phyloP scores from a whole-genome alignment of 64 coral and sea anemone genomes.

The Anthopleura sola region DNA sequence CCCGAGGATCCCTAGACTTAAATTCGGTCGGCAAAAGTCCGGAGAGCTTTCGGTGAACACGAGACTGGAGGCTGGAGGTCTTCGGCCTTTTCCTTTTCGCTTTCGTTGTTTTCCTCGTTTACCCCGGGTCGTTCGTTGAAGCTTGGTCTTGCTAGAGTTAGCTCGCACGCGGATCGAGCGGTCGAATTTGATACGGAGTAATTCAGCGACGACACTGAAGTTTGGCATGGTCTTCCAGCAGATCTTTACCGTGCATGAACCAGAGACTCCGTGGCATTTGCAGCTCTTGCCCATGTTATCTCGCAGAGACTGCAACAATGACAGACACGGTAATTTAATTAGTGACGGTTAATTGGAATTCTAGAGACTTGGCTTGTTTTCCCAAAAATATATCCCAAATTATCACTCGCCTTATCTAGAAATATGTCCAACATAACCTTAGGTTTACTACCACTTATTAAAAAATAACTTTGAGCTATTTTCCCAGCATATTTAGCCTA shows the following conservation, averaged over 20 bases:
- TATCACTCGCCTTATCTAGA: neutral
- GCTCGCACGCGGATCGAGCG: conserved; percentile 54
- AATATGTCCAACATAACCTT: neutral
- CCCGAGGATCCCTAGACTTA: conserved; percentile 51
- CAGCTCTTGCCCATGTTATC: conserved; percentile 81
- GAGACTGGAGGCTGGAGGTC: conserved; percentile 48
- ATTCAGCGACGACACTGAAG: conserved; percentile 32
- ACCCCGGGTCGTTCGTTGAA: conserved; percentile 24
- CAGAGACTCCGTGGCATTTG: conserved; percentile 82
- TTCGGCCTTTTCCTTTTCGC: conserved; percentile 1
- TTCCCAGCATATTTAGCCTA: neutral
- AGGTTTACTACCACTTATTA: neutral
- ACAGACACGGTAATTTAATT: neutral
- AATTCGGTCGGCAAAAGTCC: conserved; percentile 56
- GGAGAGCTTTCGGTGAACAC: conserved; percentile 56
- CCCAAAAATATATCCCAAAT: neutral
- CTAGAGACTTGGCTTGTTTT: neutral
- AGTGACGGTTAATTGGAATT: neutral
- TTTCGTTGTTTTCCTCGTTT: conserved; percentile 40
- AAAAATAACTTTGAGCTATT: neutral
- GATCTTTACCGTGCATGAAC: conserved; percentile 65
- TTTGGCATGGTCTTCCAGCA: conserved; percentile 85
- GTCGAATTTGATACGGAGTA: conserved; percentile 59
- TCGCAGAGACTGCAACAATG: conserved; percentile 49
- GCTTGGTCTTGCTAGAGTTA: conserved; percentile 63